Evolutionary conservation across 1,140 invertebrate species (phyloP), one percentile per base, ranked within the genome.

Genomic region (Zaprionus africanus): DNA sequence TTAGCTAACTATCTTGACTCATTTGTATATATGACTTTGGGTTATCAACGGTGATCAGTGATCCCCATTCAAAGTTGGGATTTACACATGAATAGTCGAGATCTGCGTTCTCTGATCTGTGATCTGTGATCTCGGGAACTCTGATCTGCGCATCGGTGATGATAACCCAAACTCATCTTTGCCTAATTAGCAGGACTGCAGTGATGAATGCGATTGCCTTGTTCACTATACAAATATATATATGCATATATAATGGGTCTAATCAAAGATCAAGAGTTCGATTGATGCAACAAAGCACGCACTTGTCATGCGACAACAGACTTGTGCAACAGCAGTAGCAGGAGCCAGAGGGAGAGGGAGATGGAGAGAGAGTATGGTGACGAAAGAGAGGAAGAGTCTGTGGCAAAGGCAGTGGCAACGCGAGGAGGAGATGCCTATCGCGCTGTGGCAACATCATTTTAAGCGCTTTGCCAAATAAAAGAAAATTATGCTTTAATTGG

Each of bases 401-500:
- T 19, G 43, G 38, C 53, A 13, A 24, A 26, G 51, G 31, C 57
- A 28, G 28, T 28, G 19, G 15, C 36, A 46, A 34, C 19, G 24
- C 56, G 15, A 41, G 15, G 0, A 56, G 19, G 26, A 68, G 73
- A 73, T 73, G 24, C 38, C 46, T 67, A 73, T 73, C 69, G 56
- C 22, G 19, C 6, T 54, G 62, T 13, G 31, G 36, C 41, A 49
- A 19, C 38, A 57, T 24, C 71, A 62, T 28, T 54, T 69, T 56
- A 46, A 64, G 65, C 31, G 22, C 53, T 61, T 61, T 36, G 53
- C 36, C 61, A 65, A 72, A 65, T 60, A 56, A 56, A 72, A 49
- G 24, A 63, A 62, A 81, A 79, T 82, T 76, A 82, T 82, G 79
- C 77, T 73, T 82, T 82, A 79, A 82, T 79, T 82, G 77, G 79